A percentile compares a stretch with the other conserved stretches of the same genome.
Conservation (phyloP, 2,888 invertebrate genomes). For the Ctena decussata region DNA sequence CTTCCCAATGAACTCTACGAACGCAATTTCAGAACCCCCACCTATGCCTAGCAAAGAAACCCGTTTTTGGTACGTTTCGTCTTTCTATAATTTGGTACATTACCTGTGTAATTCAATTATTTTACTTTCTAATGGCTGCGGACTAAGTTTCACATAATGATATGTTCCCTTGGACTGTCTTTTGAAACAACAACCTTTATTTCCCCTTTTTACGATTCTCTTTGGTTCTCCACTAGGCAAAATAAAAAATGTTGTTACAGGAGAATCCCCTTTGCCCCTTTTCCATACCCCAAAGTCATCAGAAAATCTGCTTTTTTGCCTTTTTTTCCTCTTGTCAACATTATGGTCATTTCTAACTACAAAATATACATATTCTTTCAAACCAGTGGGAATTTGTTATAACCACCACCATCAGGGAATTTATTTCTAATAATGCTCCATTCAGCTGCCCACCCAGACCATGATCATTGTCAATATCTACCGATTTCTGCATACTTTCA, state of each 20-base stretch:
- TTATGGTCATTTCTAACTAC: not conserved
- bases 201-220: too few species aligned
- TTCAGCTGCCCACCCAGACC: too few species aligned
- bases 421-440: not conserved
- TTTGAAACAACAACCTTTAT: not conserved
- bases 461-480: too few species aligned
- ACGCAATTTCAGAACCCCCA: slow-evolving; percentile 13
- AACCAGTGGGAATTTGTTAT: not conserved
- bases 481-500: too few species aligned
- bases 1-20: slow-evolving; percentile 39
- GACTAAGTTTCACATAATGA: slow-evolving; percentile 3
- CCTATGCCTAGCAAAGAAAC: slow-evolving; percentile 45
- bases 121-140: slow-evolving; percentile 27
- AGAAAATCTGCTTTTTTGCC: not conserved
- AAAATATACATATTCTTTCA: not conserved
- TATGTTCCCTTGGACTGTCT: not conserved
- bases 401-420: not conserved
- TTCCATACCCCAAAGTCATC: not conserved
- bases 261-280: not conserved
- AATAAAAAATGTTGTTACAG: not conserved
- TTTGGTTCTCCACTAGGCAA: not conserved
- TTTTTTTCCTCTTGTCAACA: not conserved
- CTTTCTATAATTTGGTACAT: slow-evolving; percentile 25
- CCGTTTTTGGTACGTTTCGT: slow-evolving; percentile 46
- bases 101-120: slow-evolving; percentile 19